A percentile compares a stretch with the other conserved stretches of the same genome.
These are phyloP conservation scores for Trypoxylon attenuatum DNA, from an alignment of 2,888 invertebrate species.

Conservation along the genomic window DNA sequence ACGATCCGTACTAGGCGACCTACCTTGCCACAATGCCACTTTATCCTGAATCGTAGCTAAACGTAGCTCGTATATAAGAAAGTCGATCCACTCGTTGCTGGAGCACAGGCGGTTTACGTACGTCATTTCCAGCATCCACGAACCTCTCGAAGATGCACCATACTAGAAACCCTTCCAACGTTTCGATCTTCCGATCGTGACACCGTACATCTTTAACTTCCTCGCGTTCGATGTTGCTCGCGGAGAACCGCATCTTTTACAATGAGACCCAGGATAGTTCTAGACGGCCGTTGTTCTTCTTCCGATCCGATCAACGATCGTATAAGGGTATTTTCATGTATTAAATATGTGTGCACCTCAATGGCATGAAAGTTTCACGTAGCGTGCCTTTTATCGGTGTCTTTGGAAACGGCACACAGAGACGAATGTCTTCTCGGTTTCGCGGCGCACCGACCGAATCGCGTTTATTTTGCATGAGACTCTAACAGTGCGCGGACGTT, in stretches of 20 bases:
- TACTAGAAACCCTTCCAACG: slow-evolving; percentile 24
- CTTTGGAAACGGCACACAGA: not conserved
- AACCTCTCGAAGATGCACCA: slow-evolving; percentile 36
- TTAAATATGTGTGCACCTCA: not conserved
- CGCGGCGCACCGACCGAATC: no score
- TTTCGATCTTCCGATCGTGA: slow-evolving; percentile 34
- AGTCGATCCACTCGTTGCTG: slow-evolving; percentile 47
- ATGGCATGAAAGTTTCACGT: not conserved
- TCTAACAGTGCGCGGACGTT: not conserved
- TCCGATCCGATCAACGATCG: not conserved
- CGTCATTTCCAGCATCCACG: slow-evolving; percentile 49
- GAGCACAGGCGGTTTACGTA: slow-evolving; percentile 35
- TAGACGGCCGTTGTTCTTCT: not conserved
- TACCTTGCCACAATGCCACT: slow-evolving; percentile 44
- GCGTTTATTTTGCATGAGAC: not conserved
- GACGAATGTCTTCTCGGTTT: no score
- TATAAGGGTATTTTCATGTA: no score
- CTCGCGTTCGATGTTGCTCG: slow-evolving; percentile 1
- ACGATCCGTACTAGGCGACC: slow-evolving; percentile 11
- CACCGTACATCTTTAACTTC: slow-evolving; percentile 41
- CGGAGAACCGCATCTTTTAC: slow-evolving; percentile 19
- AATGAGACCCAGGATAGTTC: slow-evolving; percentile 6
- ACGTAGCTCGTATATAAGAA: slow-evolving; percentile 56
- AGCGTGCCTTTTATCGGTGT: not conserved
- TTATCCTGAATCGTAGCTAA: slow-evolving; percentile 54